Evolutionary conservation across 2,797 vertebrate species (phyloP).

Genomic region (Phoeniculus purpureus): DNA sequence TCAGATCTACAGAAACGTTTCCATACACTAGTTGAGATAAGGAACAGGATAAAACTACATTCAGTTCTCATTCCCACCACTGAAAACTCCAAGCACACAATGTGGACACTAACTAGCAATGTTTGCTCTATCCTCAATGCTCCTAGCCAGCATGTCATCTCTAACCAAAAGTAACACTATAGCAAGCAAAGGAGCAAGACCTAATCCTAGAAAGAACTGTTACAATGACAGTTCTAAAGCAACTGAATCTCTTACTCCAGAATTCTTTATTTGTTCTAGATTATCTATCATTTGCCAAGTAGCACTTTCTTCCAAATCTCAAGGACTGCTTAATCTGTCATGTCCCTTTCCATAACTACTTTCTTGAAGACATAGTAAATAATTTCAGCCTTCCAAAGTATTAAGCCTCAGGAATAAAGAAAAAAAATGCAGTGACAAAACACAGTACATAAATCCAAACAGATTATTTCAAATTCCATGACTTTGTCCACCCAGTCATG

Average conservation of each 20-base stretch:
- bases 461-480: background rate
- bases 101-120: background rate
- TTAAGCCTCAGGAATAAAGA: background rate
- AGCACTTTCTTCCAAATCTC: background rate
- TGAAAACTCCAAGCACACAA: background rate
- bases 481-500: background rate
- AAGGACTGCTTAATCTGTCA: background rate
- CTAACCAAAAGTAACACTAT: background rate
- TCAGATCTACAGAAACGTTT: background rate
- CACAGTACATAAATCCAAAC: background rate
- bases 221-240: background rate
- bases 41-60: background rate
- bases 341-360: background rate
- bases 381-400: background rate
- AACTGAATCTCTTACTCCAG: background rate
- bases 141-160: rapidly evolving
- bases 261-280: background rate
- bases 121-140: background rate
- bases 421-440: background rate
- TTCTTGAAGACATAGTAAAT: background rate
- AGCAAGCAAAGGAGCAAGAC: background rate
- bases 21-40: background rate
- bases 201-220: background rate
- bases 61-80: background rate
- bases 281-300: background rate